phyloP scores from a whole-genome alignment of 2,113 vertebrate species.

The Toxotes chatareus region DNA sequence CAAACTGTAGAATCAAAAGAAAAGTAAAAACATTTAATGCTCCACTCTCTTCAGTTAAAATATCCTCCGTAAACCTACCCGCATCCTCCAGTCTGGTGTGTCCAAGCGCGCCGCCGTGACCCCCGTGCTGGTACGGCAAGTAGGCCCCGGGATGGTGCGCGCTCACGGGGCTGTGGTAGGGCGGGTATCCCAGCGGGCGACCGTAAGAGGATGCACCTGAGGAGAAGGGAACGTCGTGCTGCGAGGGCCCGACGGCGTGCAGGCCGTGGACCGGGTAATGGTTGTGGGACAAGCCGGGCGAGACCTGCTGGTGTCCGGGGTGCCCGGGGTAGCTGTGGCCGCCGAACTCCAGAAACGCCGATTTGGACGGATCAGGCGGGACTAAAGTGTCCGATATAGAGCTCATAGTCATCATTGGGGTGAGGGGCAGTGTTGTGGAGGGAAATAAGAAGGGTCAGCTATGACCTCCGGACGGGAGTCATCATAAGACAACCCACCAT shows the following conservation, averaged over 20 bases:
- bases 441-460: constrained; percentile 5
- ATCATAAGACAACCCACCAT: constrained; percentile 39
- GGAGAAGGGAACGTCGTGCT: constrained; percentile 82
- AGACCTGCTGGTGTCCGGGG: constrained; percentile 80
- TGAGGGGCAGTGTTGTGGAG: constrained; percentile 33
- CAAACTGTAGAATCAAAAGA: no score
- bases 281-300: constrained; percentile 79
- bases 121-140: constrained; percentile 84
- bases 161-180: constrained; percentile 80
- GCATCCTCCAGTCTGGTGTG: constrained; percentile 83
- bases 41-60: not conserved
- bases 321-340: constrained; percentile 82
- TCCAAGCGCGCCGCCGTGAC: constrained; percentile 77
- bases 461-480: constrained; percentile 54
- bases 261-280: constrained; percentile 85
- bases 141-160: constrained; percentile 85
- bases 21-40: no score
- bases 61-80: constrained; percentile 72
- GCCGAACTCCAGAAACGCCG: constrained; percentile 88
- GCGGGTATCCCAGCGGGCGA: constrained; percentile 84
- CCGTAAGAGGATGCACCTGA: constrained; percentile 80
- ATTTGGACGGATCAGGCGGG: constrained; percentile 86
- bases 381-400: constrained; percentile 88
- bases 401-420: constrained; percentile 88
- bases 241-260: constrained; percentile 80